Base-by-base conservation (phyloP, 92 coral and sea anemone species). In the Palythoa heliodiscus region DNA sequence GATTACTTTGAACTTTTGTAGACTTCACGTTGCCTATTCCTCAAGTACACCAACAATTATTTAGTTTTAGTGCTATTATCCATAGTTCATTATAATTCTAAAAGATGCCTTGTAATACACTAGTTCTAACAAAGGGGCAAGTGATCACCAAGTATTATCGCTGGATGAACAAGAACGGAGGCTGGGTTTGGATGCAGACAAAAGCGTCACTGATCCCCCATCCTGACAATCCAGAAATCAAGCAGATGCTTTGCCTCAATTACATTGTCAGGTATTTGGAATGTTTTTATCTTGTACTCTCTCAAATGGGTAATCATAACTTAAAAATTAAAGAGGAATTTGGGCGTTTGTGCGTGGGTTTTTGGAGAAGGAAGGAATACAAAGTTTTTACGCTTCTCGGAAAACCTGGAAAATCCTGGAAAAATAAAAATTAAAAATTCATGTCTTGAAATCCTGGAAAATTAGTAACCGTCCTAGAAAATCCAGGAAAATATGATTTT, bases 101-200 rank as follows among this genome's bases (percentile, higher is more conserved):
- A 55, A 53, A 77, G 24, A 7, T 87, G 50, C 53, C 11, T 53
- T 74, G 68, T 37, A 57, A 22, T 63, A 1, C 23, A 5, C 68
- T 82, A 95, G 98, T 95, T 66, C 92, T 96, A 3, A 86, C 96
- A 47, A 93, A 96, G 90, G 99, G 99, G 10, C 98, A 94, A 88
- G 93, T 94, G 3, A 86, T 91, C 82, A 96, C 99, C 16, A 95
- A 91, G 93, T 95, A 93, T 71, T 96, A 96, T 77, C 97, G 99
- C 71, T 96, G 99, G 99, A 96, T 96, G 98, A 96, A 96, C 90
- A 96, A 94, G 75, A 95, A 96, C 83, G 99, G 99, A n/a, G 99
- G 99, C 1, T 96, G 99, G 99, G 99, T 96, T 15, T 96, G 99
- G 99, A 84, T 96, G 95, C 94, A 96, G 81, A 94, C 99, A 19